These are phyloP conservation scores for Lordiphosa clarofinis DNA, from an alignment of 1,140 invertebrate species.

Conservation along the genomic window DNA sequence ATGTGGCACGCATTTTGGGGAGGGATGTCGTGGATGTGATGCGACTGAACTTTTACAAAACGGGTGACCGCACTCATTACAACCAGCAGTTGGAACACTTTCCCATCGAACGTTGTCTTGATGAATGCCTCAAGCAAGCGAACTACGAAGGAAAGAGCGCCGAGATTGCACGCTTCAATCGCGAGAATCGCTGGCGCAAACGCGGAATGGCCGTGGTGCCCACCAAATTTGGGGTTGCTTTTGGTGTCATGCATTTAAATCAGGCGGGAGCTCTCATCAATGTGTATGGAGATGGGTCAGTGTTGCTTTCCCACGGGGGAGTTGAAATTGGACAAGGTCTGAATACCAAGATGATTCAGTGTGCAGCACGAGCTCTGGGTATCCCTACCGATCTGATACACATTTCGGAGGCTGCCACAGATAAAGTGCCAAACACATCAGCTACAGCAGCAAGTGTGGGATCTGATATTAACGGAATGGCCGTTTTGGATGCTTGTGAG, in stretches of 20 bases:
- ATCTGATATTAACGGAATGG: conserved; percentile 97
- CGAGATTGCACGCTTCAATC: conserved; percentile 87
- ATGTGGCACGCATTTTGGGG: conserved; percentile 87
- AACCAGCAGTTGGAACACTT: conserved; percentile 88
- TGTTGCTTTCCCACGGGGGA: conserved; percentile 94
- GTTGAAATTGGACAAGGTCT: conserved; percentile 98
- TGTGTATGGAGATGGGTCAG: conserved; percentile 94
- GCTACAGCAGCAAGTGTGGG: conserved; percentile 94
- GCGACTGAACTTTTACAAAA: conserved; percentile 89
- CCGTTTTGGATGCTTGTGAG: conserved; percentile 92
- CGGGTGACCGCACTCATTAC: conserved; percentile 90
- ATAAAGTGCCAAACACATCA: conserved; percentile 96
- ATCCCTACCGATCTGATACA: conserved; percentile 90
- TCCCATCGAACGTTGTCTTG: conserved; percentile 89
- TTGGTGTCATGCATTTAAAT: conserved; percentile 89
- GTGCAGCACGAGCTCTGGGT: conserved; percentile 87
- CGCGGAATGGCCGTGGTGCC: conserved; percentile 92
- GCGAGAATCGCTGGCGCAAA: conserved; percentile 91
- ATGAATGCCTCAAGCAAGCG: conserved; percentile 88
- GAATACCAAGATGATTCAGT: conserved; percentile 97
- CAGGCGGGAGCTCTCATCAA: conserved; percentile 94
- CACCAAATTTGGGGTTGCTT: conserved; percentile 94
- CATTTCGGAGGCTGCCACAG: conserved; percentile 93
- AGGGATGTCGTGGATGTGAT: conserved; percentile 83
- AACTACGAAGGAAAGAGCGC: conserved; percentile 84